These are phyloP conservation scores for Danionella cerebrum DNA, from an alignment of 2,113 vertebrate species.

Conservation along the genomic window DNA sequence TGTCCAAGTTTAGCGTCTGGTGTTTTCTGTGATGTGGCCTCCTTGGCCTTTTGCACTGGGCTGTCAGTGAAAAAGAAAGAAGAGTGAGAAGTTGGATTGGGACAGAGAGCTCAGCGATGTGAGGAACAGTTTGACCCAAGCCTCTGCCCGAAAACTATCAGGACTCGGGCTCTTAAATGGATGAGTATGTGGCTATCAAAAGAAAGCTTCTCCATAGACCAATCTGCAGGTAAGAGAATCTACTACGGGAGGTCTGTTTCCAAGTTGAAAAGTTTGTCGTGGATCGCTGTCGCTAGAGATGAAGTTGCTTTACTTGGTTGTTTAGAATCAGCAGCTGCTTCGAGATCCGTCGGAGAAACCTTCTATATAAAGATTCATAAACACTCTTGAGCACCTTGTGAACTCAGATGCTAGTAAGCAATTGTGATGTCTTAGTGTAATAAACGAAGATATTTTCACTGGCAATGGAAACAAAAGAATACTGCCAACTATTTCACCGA, in stretches of 20 bases:
- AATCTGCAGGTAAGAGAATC: conserved; percentile 79
- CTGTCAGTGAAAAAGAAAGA: conserved; percentile 8
- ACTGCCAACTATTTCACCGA: no score
- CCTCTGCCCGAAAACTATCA: conserved; percentile 48
- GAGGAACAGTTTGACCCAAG: conserved; percentile 26
- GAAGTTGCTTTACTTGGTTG: no score
- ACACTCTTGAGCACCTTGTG: no score
- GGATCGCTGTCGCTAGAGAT: no score
- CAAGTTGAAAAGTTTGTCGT: not conserved
- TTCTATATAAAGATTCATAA: no score
- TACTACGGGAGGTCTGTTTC: not conserved
- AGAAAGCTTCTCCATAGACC: conserved; percentile 84
- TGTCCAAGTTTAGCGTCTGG: not conserved
- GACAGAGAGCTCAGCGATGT: conserved; percentile 51
- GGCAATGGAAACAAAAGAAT: no score
- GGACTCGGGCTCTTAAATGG: conserved; percentile 70
- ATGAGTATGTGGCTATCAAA: conserved; percentile 82
- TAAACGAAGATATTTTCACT: no score
- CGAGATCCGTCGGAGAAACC: no score
- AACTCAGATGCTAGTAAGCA: no score
- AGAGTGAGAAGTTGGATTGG: conserved; percentile 52
- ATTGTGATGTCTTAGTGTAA: no score
- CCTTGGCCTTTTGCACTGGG: conserved; percentile 68
- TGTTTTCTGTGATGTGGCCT: conserved; percentile 69
- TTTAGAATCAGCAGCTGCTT: no score